phyloP scores from a whole-genome alignment of 2,113 vertebrate species.

The Varanus salvator region DNA sequence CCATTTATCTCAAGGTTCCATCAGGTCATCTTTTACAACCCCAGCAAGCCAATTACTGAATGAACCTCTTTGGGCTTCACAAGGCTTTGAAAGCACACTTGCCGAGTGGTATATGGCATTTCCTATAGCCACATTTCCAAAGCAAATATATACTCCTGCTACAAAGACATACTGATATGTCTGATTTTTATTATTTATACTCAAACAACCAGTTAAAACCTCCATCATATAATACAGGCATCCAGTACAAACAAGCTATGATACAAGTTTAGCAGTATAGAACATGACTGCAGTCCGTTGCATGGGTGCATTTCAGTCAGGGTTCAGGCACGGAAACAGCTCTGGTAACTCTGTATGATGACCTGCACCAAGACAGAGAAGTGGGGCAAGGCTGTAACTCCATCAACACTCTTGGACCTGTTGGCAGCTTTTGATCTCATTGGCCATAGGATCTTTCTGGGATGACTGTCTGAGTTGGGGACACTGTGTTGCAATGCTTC shows the following conservation, averaged over 20 bases:
- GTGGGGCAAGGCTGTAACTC: too few relatives aligned
- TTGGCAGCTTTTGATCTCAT: too few relatives aligned
- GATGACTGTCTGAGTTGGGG: too few relatives aligned
- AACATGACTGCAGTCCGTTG: neutral
- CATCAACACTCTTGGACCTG: too few relatives aligned
- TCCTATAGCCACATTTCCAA: neutral
- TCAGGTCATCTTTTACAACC: constrained; percentile 34
- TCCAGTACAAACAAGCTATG: neutral
- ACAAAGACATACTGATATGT: neutral
- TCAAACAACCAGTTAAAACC: neutral
- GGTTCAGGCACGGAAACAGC: too few relatives aligned
- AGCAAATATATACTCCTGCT: neutral
- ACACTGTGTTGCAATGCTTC: too few relatives aligned
- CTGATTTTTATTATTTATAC: neutral
- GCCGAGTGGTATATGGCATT: neutral
- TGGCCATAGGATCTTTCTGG: too few relatives aligned
- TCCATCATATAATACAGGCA: neutral
- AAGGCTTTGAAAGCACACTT: too few relatives aligned
- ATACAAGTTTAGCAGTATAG: neutral
- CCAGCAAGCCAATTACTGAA: constrained; percentile 26
- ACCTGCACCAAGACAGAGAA: too few relatives aligned
- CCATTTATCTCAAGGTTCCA: constrained; percentile 44
- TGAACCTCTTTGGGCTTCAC: neutral
- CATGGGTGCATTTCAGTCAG: neutral
- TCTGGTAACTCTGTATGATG: too few relatives aligned